Base-by-base conservation (phyloP, 2,888 invertebrate species). In the Elegia similella region DNA sequence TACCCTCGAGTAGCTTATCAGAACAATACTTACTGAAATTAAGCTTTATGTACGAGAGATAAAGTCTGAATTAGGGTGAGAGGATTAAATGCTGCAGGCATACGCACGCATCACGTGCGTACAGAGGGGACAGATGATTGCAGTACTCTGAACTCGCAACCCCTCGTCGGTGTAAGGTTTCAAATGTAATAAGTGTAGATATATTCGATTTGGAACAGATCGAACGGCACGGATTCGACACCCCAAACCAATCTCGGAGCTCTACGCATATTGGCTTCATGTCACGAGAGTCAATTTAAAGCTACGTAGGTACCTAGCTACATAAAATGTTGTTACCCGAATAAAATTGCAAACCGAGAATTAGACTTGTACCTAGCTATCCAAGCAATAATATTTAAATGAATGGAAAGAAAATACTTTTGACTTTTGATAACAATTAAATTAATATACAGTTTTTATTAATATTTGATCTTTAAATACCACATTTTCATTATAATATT, bases 71-170 rank as follows among this genome's bases (percentile, higher is more conserved):
- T 70, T 58, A 52, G 54, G 47, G 46, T 62, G 55, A 38, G 15
- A n/a, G 38, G n/a, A 38, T 38, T 42, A 29, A 64, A 74, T 72
- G 79, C 72, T 81, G 82, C 81, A 80, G 75, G 76, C 79, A 75
- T 75, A 78, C 77, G 72, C 75, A 78, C 77, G 72, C 75, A 80
- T 82, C 85, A 84, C 82, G 80, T 84, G 87, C 75, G 74, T 74
- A 72, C 59, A 58, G 72, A 74, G 85, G 86, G 81, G 81, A 77
- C 78, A 82, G 79, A 82, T 81, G 86, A 89, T 86, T 84, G 84
- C 82, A 87, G 83, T 84, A 80, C 82, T 77, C 79, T 81, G 80
- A 80, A 80, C 80, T 76, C 73, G 64, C 63, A 67, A 71, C 76
- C 71, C 80, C 81, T 81, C 82, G 77, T 78, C 76, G 63, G 61